Conservation (phyloP, 2,113 vertebrate species). For the Microtus oregoni region DNA sequence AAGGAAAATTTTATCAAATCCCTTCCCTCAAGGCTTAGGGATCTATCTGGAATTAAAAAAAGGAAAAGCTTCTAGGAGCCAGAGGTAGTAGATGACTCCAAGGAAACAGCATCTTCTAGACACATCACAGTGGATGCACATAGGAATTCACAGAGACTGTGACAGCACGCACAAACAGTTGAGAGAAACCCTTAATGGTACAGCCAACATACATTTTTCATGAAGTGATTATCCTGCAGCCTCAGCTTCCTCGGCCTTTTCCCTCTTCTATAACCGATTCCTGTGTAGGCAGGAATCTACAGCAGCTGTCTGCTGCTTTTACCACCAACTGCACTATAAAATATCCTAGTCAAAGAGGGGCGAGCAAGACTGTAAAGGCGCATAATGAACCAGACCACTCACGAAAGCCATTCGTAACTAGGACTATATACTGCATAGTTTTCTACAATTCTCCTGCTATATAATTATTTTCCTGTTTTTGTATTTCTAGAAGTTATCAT, state of each 20-base stretch:
- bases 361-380: conserved; percentile 79
- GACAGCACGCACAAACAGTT: not conserved
- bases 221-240: conserved; percentile 83
- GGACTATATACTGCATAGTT: conserved; percentile 51
- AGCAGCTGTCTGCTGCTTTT: conserved; percentile 79
- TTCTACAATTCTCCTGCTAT: conserved; percentile 56
- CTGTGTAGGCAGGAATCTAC: conserved; percentile 75
- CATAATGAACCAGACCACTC: conserved; percentile 76
- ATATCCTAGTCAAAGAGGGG: conserved; percentile 81
- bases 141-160: not conserved
- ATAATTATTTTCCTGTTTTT: conserved; percentile 48
- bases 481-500: conserved; percentile 17
- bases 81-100: not conserved
- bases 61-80: not conserved
- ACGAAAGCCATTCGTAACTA: conserved; percentile 70
- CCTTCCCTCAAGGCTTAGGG: not conserved
- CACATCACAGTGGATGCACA: not conserved
- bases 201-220: conserved; percentile 86
- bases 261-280: conserved; percentile 77
- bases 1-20: not conserved
- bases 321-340: conserved; percentile 84
- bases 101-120: not conserved
- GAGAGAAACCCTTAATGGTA: conserved; percentile 77
- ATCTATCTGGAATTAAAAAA: not conserved
- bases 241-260: conserved; percentile 74